Percentiles rank a stretch among this genome's conserved stretches.
Evolutionary conservation across 1,140 invertebrate species (phyloP).

Genomic region (Heliconius hermathena): DNA sequence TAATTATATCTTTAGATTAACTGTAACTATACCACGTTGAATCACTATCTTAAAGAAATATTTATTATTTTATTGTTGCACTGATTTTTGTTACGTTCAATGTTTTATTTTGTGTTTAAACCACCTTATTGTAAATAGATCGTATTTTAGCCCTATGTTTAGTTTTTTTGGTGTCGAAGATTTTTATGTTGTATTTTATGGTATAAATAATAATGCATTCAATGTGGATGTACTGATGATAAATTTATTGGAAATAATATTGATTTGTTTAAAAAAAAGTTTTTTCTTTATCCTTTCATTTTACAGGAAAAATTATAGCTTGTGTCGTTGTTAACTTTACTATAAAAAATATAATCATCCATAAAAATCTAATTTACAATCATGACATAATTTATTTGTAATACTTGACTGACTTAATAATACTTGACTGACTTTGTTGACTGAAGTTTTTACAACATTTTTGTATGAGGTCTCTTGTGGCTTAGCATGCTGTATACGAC

Average conservation of each 20-base stretch:
- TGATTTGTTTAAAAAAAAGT: conserved; percentile 74
- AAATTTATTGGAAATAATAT: conserved; percentile 82
- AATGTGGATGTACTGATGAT: conserved; percentile 79
- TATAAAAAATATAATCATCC: too few relatives aligned
- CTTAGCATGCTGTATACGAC: too few relatives aligned
- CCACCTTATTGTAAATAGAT: conserved; percentile 77
- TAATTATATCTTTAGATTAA: conserved; percentile 74
- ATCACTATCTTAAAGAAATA: conserved; percentile 70
- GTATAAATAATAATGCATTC: conserved; percentile 74
- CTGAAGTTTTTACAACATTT: too few relatives aligned
- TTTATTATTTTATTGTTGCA: conserved; percentile 81
- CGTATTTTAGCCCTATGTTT: conserved; percentile 68
- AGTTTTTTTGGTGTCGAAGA: conserved; percentile 71
- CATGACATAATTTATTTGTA: too few relatives aligned
- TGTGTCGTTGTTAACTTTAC: neutral
- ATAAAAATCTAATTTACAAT: too few relatives aligned
- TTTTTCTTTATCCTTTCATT: conserved; percentile 20
- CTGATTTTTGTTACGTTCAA: conserved; percentile 78
- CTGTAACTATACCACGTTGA: conserved; percentile 76
- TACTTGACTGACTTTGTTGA: too few relatives aligned
- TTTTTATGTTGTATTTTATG: conserved; percentile 77
- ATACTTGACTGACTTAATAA: too few relatives aligned
- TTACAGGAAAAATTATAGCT: neutral
- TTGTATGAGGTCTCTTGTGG: too few relatives aligned
- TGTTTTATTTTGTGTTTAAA: conserved; percentile 78